Evolutionary conservation across 2,888 invertebrate species (phyloP).

Genomic region (Eupithecia abbreviata): DNA sequence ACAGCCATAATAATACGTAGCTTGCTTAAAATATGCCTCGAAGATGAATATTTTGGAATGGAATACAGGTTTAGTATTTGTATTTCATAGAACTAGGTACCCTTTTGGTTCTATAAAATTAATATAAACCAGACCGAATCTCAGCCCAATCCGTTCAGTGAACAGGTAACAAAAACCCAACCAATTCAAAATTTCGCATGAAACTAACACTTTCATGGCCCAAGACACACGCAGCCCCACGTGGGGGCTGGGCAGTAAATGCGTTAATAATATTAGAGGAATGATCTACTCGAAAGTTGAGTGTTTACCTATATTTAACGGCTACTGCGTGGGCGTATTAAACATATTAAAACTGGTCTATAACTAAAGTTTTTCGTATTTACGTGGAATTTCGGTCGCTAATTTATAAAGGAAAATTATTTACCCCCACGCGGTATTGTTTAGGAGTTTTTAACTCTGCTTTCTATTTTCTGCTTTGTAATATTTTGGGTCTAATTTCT

Average conservation of each 20-base stretch:
- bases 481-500: not conserved
- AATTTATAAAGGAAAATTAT: not conserved
- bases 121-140: too few species aligned
- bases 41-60: too few species aligned
- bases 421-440: not conserved
- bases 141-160: too few species aligned
- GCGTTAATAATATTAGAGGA: not conserved
- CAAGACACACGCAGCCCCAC: too few species aligned
- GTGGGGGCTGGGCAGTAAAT: too few species aligned
- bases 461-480: not conserved
- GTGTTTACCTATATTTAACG: not conserved
- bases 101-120: too few species aligned
- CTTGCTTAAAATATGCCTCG: too few species aligned
- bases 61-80: too few species aligned
- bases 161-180: not conserved
- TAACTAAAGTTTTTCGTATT: not conserved
- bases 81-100: too few species aligned
- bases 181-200: not conserved
- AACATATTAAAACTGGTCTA: not conserved
- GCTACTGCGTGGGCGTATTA: not conserved
- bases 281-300: not conserved
- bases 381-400: not conserved
- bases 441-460: not conserved
- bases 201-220: too few species aligned
- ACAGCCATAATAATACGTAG: too few species aligned